Evolutionary conservation across 2,113 vertebrate genomes (phyloP).

Genomic region (Phrynocephalus versicolor): DNA sequence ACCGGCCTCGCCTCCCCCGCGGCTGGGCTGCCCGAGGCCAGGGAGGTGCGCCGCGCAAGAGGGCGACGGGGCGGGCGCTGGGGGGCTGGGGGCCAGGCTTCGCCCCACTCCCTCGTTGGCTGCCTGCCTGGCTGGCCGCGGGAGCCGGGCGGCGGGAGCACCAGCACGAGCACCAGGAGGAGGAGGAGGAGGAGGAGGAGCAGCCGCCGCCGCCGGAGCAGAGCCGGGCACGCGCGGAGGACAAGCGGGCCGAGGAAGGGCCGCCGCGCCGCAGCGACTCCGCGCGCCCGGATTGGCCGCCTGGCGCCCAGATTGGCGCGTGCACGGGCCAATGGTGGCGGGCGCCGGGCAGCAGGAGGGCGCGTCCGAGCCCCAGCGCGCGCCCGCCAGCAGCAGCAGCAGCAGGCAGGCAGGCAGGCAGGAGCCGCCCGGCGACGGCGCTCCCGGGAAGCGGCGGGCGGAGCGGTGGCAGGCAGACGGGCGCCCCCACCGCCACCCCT

Average conservation of each 20-base stretch:
- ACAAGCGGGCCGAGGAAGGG: conserved; percentile 40
- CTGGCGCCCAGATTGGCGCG: neutral
- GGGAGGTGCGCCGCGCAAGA: neutral
- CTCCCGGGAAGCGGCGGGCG: neutral
- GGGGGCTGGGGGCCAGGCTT: neutral
- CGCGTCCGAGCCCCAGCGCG: too few species aligned
- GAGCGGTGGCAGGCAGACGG: too few species aligned
- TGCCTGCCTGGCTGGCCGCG: neutral
- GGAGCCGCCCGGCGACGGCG: too few species aligned
- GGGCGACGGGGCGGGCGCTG: neutral
- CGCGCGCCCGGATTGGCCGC: neutral
- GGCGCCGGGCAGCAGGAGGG: too few species aligned
- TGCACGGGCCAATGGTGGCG: too few species aligned
- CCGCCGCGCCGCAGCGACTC: conserved; percentile 15
- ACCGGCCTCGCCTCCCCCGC: too few species aligned
- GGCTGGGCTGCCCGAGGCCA: neutral
- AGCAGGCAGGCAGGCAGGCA: too few species aligned
- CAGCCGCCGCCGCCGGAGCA: neutral
- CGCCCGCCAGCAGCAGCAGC: neutral
- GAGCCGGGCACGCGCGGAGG: neutral
- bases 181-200: neutral
- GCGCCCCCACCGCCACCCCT: too few species aligned
- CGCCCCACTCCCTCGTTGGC: neutral
- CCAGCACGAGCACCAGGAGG: too few species aligned
- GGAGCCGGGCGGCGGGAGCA: neutral